Base-by-base conservation (phyloP, 1,140 invertebrate genomes). In the Cyclina sinensis region DNA sequence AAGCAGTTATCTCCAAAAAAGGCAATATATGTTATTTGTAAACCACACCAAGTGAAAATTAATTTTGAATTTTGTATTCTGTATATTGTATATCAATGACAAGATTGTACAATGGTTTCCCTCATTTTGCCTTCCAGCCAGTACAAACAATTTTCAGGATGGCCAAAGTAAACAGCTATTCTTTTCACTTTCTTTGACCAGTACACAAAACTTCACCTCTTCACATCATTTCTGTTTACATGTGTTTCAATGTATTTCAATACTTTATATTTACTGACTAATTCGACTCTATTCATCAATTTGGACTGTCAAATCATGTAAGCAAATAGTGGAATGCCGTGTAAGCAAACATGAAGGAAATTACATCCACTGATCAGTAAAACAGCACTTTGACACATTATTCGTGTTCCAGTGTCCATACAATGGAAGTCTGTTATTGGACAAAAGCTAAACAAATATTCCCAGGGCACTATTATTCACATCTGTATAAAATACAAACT, bases 401-500 rank as follows among this genome's bases (percentile, higher is more conserved):
- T 57, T 24, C 9, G 46, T 48, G 74, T 78, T 48, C 46, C n/a
- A 18, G 2, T 18, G 65, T 37, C 32, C 18, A 32, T 54, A n/a
- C 43, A 78, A 78, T 48, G 35, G n/a, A 51, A 51, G 0, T 54
- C 74, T 78, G 43, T 51, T 32, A 51, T 54, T 27, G 48, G 27
- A 78, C 46, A 54, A 24, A 51, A 78, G 54, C 46, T 48, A 54
- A 78, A 54, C 46, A 78, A 78, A 54, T 78, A 54, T 57, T 78
- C 74, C 74, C 70, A 51, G 39, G 48, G 30, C 46, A 18, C 24
- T 78, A 46, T 51, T 48, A 51, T 78, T 51, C 32, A 54, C 74
- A 78, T 78, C 46, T 51, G 74, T 7, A 16, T 35, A 54, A 78
- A 78, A 78, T 78, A 78, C 74, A 51, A 78, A 54, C 43, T 78